phyloP scores from a whole-genome alignment of 2,888 invertebrate genomes.

The Microplitis manilae region DNA sequence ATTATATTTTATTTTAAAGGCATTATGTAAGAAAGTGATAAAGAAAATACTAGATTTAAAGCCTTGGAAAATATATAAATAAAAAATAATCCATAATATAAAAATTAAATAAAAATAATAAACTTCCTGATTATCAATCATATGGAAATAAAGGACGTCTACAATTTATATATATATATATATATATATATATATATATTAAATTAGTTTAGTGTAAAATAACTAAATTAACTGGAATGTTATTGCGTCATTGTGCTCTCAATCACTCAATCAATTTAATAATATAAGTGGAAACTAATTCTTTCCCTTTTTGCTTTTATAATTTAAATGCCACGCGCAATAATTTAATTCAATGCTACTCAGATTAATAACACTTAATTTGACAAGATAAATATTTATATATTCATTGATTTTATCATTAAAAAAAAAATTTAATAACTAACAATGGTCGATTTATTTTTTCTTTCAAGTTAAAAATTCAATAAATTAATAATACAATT shows the following conservation, averaged over 20 bases:
- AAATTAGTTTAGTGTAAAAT: not conserved
- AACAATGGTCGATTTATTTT: too few species aligned
- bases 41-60: constrained; percentile 6
- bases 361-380: not conserved
- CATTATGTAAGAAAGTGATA: not conserved
- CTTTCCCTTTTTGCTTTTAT: not conserved
- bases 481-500: too few species aligned
- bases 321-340: not conserved
- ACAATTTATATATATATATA: not conserved
- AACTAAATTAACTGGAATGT: constrained; percentile 15
- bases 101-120: not conserved
- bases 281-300: not conserved
- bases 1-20: not conserved
- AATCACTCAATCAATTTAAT: constrained; percentile 2
- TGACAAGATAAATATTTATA: not conserved
- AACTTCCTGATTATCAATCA: constrained; percentile 18
- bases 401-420: not conserved
- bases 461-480: too few species aligned
- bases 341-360: not conserved
- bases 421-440: not conserved
- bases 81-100: not conserved
- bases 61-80: not conserved
- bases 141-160: not conserved
- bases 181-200: not conserved
- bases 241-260: constrained; percentile 12